Conservation (phyloP, 2,113 vertebrate species). For the Perca schrenkii region DNA sequence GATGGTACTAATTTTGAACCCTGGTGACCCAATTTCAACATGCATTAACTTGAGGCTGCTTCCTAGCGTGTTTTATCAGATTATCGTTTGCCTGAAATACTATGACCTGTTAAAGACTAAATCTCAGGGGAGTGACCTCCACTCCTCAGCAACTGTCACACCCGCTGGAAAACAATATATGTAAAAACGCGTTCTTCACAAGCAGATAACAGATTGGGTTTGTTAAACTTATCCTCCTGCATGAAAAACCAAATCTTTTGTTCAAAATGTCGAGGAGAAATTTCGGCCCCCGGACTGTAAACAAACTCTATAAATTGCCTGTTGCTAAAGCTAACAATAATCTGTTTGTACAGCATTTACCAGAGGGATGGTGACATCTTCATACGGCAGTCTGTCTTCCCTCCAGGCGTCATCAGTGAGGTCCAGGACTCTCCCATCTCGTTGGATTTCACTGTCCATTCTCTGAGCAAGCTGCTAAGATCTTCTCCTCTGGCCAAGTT, state of each 20-base stretch:
- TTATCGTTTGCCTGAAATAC: not conserved
- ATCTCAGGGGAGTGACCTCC: not conserved
- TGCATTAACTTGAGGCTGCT: not conserved
- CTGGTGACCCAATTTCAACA: not conserved
- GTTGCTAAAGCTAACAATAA: not conserved
- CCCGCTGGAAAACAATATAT: not conserved
- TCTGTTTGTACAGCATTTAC: constrained; percentile 73
- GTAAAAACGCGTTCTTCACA: not conserved
- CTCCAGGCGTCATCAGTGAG: constrained; percentile 98
- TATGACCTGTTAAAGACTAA: not conserved
- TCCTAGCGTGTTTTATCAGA: not conserved
- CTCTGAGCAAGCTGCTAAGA: not conserved
- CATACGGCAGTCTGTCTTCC: constrained; percentile 95
- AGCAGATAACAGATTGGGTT: not conserved
- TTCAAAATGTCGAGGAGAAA: not conserved
- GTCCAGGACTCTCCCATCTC: constrained; percentile 96
- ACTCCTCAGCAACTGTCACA: not conserved
- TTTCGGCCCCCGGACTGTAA: not conserved
- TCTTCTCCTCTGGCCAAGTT: not conserved
- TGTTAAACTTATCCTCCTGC: not conserved
- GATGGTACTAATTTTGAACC: too few relatives aligned
- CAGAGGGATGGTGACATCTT: constrained; percentile 96
- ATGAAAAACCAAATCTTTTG: not conserved
- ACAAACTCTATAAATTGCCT: not conserved
- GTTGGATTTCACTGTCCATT: constrained; percentile 98